phyloP scores from a whole-genome alignment of 2,797 vertebrate genomes.

The Aeoliscus strigatus region DNA sequence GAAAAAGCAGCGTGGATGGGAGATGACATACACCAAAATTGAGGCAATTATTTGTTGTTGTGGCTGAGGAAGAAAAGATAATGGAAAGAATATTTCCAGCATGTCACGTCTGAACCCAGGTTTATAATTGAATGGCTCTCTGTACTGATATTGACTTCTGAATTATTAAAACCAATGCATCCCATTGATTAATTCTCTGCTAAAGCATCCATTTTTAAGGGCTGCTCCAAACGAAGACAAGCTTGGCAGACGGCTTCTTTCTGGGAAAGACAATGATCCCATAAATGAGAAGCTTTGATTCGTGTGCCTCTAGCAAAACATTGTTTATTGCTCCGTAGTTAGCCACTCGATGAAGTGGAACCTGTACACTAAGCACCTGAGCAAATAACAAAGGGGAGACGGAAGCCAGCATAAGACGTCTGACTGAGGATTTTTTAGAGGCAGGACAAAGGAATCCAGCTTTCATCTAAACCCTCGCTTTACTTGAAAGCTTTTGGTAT shows the following conservation, averaged over 20 bases:
- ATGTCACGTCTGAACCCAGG: conserved; percentile 29
- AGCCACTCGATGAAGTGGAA: conserved; percentile 29
- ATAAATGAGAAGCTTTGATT: conserved; percentile 39
- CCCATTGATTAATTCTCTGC: conserved; percentile 51
- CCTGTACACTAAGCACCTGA: conserved; percentile 53
- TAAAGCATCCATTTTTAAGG: conserved; percentile 42
- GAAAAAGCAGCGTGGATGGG: conserved; percentile 18
- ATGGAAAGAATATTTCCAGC: conserved; percentile 32
- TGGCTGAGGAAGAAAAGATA: conserved; percentile 49
- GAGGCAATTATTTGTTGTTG: conserved; percentile 48
- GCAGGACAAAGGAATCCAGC: conserved; percentile 8
- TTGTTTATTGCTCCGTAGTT: conserved; percentile 48
- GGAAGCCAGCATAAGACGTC: conserved; percentile 8
- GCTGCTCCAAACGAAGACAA: conserved; percentile 30
- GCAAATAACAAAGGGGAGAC: conserved; percentile 43
- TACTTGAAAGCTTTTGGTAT: conserved; percentile 24
- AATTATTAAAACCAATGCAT: conserved; percentile 57
- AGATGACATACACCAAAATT: conserved; percentile 52
- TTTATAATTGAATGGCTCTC: conserved; percentile 57
- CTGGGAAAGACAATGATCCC: conserved; percentile 27
- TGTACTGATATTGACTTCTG: conserved; percentile 51
- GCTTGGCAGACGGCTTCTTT: conserved; percentile 28
- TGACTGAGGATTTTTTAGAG: conserved; percentile 11
- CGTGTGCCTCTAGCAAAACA: conserved; percentile 42
- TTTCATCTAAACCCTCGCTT: conserved; percentile 1